phyloP scores from a whole-genome alignment of 2,797 vertebrate species.

The Helicolenus hilgendorfi region DNA sequence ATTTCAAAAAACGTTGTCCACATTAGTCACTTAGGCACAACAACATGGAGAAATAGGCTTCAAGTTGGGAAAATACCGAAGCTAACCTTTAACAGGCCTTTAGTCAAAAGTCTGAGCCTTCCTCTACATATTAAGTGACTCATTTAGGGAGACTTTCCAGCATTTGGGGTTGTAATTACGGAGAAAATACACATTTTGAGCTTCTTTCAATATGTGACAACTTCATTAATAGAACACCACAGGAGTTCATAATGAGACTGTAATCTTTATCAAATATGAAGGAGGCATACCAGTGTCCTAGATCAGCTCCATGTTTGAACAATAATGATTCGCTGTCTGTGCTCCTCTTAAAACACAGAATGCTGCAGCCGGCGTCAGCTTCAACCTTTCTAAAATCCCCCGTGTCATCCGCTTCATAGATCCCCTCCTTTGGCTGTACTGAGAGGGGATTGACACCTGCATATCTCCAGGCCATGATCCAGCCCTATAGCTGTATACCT shows the following conservation, averaged over 20 bases:
- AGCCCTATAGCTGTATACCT: background rate
- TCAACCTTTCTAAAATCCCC: conserved; percentile 1
- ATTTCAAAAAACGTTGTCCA: background rate
- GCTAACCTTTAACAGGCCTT: background rate
- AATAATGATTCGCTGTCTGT: background rate
- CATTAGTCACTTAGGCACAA: background rate
- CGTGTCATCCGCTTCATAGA: background rate
- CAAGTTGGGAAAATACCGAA: background rate
- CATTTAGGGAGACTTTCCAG: background rate
- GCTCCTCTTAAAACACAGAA: conserved; percentile 14
- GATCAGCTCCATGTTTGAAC: conserved; percentile 5
- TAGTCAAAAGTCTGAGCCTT: background rate
- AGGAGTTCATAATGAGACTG: background rate
- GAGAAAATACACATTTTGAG: background rate
- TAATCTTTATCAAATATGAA: conserved; percentile 6
- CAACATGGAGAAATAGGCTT: background rate
- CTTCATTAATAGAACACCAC: background rate
- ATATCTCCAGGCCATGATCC: conserved; percentile 21
- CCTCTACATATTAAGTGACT: background rate
- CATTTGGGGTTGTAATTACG: background rate
- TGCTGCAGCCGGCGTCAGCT: background rate
- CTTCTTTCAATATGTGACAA: background rate
- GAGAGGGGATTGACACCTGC: conserved; percentile 17
- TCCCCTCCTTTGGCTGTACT: background rate
- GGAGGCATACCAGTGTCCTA: background rate